phyloP scores from a whole-genome alignment of 2,113 vertebrate genomes.

The Capricornis sumatraensis region DNA sequence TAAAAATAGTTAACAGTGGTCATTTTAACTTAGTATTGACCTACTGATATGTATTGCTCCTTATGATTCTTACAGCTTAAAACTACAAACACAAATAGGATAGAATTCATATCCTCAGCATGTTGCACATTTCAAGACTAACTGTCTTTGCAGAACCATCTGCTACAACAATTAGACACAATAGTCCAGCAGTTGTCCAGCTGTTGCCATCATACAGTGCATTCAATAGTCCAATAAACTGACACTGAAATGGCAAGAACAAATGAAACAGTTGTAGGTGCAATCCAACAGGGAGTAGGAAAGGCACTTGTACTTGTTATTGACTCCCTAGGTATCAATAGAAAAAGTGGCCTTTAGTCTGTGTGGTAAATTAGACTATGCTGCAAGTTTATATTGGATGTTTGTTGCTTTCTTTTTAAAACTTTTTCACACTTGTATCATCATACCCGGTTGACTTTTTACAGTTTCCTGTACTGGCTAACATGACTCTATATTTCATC shows the following conservation, averaged over 20 bases:
- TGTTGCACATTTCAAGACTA: constrained; percentile 30
- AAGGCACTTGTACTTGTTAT: not conserved
- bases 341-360: not conserved
- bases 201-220: constrained; percentile 13
- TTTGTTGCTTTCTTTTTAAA: not conserved
- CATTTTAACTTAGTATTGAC: not conserved
- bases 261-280: not conserved
- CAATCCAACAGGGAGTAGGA: not conserved
- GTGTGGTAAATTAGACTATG: not conserved
- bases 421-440: not conserved
- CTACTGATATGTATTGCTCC: not conserved
- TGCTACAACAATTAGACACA: constrained; percentile 45
- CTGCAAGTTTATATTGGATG: not conserved
- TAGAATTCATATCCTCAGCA: constrained; percentile 16
- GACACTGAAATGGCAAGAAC: constrained; percentile 4
- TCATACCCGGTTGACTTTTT: not conserved
- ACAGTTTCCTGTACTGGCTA: not conserved
- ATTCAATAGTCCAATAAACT: not conserved
- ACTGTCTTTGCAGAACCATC: constrained; percentile 30
- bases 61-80: not conserved
- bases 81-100: not conserved
- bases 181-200: constrained; percentile 39
- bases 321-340: not conserved
- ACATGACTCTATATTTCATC: not conserved
- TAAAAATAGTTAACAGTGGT: not conserved